Percentiles rank a stretch among this genome's conserved stretches.
Evolutionary conservation across 2,113 vertebrate species (phyloP).

Genomic region (Arizona elegans): DNA sequence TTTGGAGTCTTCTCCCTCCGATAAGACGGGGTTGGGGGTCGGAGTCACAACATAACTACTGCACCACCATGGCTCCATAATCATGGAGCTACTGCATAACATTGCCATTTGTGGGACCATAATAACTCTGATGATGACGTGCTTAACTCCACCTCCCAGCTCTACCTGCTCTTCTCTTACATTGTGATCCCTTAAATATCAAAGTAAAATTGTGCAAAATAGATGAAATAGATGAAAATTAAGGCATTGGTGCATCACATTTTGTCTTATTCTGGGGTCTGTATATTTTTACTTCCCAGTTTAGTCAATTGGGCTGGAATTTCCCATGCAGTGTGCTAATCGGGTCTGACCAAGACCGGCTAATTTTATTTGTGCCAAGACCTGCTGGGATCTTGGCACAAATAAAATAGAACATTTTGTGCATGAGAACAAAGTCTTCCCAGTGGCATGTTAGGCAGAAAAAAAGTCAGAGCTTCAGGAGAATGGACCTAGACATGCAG

Average conservation of each 20-base stretch:
- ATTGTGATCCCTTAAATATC: neutral
- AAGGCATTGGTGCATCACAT: neutral
- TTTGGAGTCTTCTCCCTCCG: too few species aligned
- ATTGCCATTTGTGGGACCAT: neutral
- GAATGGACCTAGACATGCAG: neutral
- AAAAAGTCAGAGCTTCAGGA: neutral
- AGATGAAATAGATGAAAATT: neutral
- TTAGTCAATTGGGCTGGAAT: neutral
- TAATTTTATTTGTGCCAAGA: neutral
- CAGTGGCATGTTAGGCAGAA: neutral
- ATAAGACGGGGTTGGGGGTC: too few species aligned
- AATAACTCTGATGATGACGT: neutral
- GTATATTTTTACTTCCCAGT: neutral
- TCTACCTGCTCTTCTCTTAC: neutral
- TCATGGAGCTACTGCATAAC: neutral
- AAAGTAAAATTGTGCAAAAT: neutral
- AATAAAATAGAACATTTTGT: neutral
- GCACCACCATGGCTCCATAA: neutral
- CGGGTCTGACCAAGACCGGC: neutral
- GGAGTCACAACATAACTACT: too few species aligned
- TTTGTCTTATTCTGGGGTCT: neutral
- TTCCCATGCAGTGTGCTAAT: neutral
- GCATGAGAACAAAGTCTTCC: conserved; percentile 6
- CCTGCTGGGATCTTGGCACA: neutral
- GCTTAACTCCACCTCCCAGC: neutral